Evolutionary conservation across 2,888 invertebrate genomes (phyloP).

Genomic region (Deilephila elpenor): DNA sequence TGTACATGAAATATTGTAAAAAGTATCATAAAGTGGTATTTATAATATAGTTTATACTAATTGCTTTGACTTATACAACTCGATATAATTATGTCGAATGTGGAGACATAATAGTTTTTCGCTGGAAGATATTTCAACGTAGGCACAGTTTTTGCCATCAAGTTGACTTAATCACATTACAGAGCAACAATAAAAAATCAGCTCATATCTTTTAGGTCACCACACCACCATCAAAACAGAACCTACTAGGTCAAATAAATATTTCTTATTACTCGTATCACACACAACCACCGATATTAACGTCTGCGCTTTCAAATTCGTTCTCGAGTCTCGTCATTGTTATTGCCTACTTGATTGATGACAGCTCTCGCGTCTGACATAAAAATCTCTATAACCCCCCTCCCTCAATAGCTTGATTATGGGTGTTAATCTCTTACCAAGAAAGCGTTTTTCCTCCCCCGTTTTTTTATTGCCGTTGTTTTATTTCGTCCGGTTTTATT

Average conservation of each 20-base stretch:
- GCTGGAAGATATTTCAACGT: too few relatives aligned
- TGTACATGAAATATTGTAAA: too few relatives aligned
- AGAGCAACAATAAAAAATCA: too few relatives aligned
- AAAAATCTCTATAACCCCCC: slow-evolving; percentile 80
- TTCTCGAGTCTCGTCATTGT: slow-evolving; percentile 62
- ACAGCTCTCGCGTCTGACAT: slow-evolving; percentile 51
- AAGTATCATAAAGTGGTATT: too few relatives aligned
- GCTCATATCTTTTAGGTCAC: too few relatives aligned
- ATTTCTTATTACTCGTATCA: slow-evolving; percentile 44
- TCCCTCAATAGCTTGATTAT: slow-evolving; percentile 80
- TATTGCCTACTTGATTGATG: slow-evolving; percentile 57
- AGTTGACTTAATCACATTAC: too few relatives aligned
- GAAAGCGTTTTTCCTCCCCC: slow-evolving; percentile 50
- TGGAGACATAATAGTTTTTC: too few relatives aligned
- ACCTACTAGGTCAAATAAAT: slow-evolving; percentile 3
- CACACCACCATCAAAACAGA: neutral
- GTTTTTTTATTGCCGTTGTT: slow-evolving; percentile 72
- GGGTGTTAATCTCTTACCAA: slow-evolving; percentile 76
- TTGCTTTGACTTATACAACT: too few relatives aligned
- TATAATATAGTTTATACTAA: too few relatives aligned
- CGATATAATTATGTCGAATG: too few relatives aligned
- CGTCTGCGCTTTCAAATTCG: slow-evolving; percentile 52
- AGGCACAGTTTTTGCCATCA: too few relatives aligned
- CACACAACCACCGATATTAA: slow-evolving; percentile 63
- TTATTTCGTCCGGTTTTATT: slow-evolving; percentile 58